Base-by-base conservation (phyloP, 2,888 invertebrate species). In the Stenurella melanura region DNA sequence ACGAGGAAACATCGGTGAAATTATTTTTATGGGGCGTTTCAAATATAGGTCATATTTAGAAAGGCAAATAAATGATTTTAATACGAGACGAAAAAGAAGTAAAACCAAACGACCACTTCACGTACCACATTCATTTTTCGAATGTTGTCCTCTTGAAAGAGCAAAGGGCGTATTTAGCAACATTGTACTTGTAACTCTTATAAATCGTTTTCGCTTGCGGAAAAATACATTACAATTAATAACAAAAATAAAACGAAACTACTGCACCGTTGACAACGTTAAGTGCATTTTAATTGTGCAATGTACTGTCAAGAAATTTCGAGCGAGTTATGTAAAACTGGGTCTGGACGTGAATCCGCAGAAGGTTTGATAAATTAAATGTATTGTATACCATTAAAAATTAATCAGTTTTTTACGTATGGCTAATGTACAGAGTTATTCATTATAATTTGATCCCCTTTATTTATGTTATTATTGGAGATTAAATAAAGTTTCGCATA, bases 11-110 rank as follows among this genome's bases (percentile, higher is more conserved):
- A 61, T 71, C 56, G 71, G 68, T 74, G 74, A 74, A 74, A 74
- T 74, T 68, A 71, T 71, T 61, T 68, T 60, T 30, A 42, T 34
- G 34, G 57, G 50, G 66, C 68, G 18, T 54, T 61, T 30, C 21
- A 63, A 68, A 74, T 74, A 68, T 74, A 60, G 74, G 74, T 74
- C 68, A 61, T 68, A 74, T 74, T 74, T 67, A 60, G 67, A 73
- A 73, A 67, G 73, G 68, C 19, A 54, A 42, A 56, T 21, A 34
- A 38, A 64, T 57, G 73, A 63, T 57, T 58, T 73, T 38, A 58
- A 73, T 57, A 21, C 73, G 58, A 57, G 66, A 17, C 60, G 34
- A 19, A 57, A 69, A 57, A 69, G 17, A 69, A 69, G 12, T 12
- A 58, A 60, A 58, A 64, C 19, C 9, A 61, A 71, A 63, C 30